Evolutionary conservation across 1,140 invertebrate genomes (phyloP).

Genomic region (Drosophila teissieri): DNA sequence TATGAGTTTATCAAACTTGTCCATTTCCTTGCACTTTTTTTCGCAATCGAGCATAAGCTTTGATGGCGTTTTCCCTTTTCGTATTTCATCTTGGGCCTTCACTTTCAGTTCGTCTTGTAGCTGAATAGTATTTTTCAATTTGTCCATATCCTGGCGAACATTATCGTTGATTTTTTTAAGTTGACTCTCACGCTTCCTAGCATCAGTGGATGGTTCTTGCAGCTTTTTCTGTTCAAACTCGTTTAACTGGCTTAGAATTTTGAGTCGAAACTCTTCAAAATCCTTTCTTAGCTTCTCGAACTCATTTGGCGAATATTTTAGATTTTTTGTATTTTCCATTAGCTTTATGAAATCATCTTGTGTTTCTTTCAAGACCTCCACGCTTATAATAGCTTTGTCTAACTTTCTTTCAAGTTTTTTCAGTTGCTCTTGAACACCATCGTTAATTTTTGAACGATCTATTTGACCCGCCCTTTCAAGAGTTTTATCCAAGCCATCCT

Average conservation of each 20-base stretch:
- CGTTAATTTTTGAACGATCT: not conserved
- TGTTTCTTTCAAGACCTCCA: not conserved
- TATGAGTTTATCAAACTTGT: conserved; percentile 28
- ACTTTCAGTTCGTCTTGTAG: conserved; percentile 14
- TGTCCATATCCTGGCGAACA: not conserved
- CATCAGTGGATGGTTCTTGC: not conserved
- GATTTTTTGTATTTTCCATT: not conserved
- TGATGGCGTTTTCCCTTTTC: not conserved
- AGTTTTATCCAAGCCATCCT: not conserved
- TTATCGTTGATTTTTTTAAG: conserved; percentile 6
- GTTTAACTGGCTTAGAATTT: not conserved
- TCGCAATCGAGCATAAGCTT: conserved; percentile 4
- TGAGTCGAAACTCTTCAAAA: not conserved
- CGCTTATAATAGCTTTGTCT: not conserved
- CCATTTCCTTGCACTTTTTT: conserved; percentile 10
- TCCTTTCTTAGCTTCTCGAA: not conserved
- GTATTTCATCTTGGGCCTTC: conserved; percentile 4
- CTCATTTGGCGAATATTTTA: not conserved
- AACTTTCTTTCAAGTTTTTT: not conserved
- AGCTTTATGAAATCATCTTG: not conserved
- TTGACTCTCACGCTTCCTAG: not conserved
- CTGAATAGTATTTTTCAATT: conserved; percentile 4
- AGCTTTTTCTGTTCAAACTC: not conserved
- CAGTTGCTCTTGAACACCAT: not conserved
- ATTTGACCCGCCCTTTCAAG: not conserved